Evolutionary conservation across 2,797 vertebrate species (phyloP), one percentile per base, ranked within the genome.

Genomic region (Pogoniulus pusillus): DNA sequence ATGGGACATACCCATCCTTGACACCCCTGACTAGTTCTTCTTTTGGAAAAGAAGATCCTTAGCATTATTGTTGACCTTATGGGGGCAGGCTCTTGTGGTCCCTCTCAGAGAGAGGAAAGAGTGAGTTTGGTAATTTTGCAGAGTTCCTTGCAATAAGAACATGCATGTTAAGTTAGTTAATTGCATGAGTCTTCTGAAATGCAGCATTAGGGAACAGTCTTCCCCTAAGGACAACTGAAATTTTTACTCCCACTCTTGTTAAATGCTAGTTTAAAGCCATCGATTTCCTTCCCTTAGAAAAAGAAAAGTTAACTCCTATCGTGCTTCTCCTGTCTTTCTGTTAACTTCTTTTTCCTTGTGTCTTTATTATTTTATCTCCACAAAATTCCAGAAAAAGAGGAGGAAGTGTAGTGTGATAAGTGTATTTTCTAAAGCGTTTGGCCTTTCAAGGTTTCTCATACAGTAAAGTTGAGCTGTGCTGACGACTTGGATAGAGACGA

Each of bases 341-440:
- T 75, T 62, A 82, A 60, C 24, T 91, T 66, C 72, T 73, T n/a
- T 8, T 13, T 12, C 32, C 19, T 7, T 11, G 27, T 45, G 29
- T 84, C 34, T 91, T 77, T 59, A 63, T 82, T 27, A 55, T 89
- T 93, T 92, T 72, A 85, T 83, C 16, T 37, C 68, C 49, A 55
- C 65, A 69, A 60, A 83, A 35, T 68, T 59, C 37, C 65, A 49
- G 41, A 41, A 80, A 82, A 90, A 32, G 57, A 60, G 72, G 32
- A 82, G 87, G 58, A 91, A 85, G 82, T 66, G n/a, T 60, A 78
- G 93, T 37, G 82, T 93, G 69, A 18, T 84, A 82, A 86, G 55
- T 92, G 86, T 87, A n/a, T 82, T 94, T 91, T 65, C 59, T 82
- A 57, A 95, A 80, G 88, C 85, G 75, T 95, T 91, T 92, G 93